Evolutionary conservation across 2,888 invertebrate genomes (phyloP).

Genomic region (Himalopsyche japonica): DNA sequence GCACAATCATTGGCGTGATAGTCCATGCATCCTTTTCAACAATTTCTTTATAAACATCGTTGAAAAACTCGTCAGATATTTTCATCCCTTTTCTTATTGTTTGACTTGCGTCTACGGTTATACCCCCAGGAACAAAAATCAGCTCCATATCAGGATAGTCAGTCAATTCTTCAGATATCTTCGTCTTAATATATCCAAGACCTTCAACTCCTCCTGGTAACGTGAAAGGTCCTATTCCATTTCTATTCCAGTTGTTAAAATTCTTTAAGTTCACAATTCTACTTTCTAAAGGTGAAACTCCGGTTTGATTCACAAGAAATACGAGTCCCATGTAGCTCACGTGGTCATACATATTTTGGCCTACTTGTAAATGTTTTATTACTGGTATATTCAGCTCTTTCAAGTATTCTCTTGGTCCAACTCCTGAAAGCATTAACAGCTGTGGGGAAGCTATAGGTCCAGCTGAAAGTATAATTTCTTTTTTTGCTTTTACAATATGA

Average conservation of each 20-base stretch:
- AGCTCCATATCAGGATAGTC: constrained; percentile 70
- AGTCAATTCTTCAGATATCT: constrained; percentile 53
- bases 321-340: constrained; percentile 62
- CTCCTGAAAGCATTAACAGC: constrained; percentile 83
- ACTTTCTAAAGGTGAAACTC: constrained; percentile 47
- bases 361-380: constrained; percentile 68
- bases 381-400: constrained; percentile 60
- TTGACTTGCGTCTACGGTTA: constrained; percentile 52
- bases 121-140: background rate
- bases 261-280: constrained; percentile 41
- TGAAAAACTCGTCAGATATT: constrained; percentile 59
- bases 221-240: constrained; percentile 54
- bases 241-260: constrained; percentile 47
- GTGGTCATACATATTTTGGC: constrained; percentile 70
- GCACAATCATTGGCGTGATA: constrained; percentile 70
- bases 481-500: constrained; percentile 62
- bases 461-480: constrained; percentile 83
- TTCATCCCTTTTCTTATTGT: constrained; percentile 60
- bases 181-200: constrained; percentile 66
- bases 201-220: constrained; percentile 66
- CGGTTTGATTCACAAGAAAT: constrained; percentile 58
- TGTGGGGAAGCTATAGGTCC: constrained; percentile 90
- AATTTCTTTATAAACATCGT: constrained; percentile 60
- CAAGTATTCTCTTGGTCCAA: constrained; percentile 63
- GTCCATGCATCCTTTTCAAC: constrained; percentile 62